phyloP scores from a whole-genome alignment of 2,113 vertebrate genomes.

The Gorsachius goisagi region DNA sequence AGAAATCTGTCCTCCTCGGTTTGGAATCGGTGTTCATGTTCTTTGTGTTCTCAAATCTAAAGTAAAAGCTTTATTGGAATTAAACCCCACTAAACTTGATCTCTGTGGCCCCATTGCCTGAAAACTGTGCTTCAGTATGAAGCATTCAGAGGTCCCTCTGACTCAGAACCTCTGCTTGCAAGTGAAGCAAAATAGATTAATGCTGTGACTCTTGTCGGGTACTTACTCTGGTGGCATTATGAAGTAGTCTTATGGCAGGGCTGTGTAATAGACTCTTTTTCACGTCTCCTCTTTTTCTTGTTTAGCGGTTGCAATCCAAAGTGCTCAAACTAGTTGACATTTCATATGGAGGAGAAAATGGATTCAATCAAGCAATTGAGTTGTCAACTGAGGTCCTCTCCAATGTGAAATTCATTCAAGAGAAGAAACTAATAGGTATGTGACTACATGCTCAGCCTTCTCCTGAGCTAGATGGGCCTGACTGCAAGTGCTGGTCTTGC shows the following conservation, averaged over 20 bases:
- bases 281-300: not conserved
- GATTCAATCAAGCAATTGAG: conserved; percentile 99
- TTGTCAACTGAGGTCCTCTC: conserved; percentile 98
- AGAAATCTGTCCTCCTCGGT: not conserved
- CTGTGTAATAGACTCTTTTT: not conserved
- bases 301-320: conserved; percentile 96
- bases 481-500: not conserved
- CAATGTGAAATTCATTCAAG: conserved; percentile 99
- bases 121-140: not conserved
- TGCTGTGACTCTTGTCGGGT: not conserved
- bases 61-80: not conserved
- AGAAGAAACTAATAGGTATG: conserved; percentile 98
- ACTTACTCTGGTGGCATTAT: not conserved
- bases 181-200: not conserved
- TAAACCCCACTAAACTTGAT: not conserved
- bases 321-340: conserved; percentile 99
- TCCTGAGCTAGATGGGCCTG: not conserved
- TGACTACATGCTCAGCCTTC: not conserved
- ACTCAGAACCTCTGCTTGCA: not conserved
- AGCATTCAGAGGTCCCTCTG: not conserved
- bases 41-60: not conserved
- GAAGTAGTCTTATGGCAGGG: not conserved
- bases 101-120: not conserved
- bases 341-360: conserved; percentile 98
- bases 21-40: not conserved